Evolutionary conservation across 2,113 vertebrate species (phyloP), one percentile per base, ranked within the genome.

Genomic region (Columbina picui): DNA sequence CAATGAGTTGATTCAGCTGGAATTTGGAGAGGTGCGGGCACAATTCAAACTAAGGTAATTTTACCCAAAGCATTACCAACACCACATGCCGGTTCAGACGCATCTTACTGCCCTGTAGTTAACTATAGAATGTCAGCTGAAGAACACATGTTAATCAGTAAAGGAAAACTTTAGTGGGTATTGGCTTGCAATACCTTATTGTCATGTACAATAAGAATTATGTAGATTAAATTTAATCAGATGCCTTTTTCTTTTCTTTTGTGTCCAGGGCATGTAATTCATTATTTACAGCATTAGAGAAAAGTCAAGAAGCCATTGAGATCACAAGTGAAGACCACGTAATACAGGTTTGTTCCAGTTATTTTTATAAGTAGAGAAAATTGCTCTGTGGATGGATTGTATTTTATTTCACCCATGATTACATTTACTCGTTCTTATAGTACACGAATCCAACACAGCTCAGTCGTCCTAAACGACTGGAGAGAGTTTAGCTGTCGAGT

Each of bases 261-360:
- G 9, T 55, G 81, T 94, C 50, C 60, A 99, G 99, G 98, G 99
- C 99, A 74, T 99, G 99, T 95, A 99, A 99, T 96, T 98, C 99
- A 97, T 97, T 99, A 97, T 99, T 99, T 97, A 99, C 99, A 89
- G 99, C 99, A 64, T 95, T 99, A 97, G 99, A 99, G 96, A 99
- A 99, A 98, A 99, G 99, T 96, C 99, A 99, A 98, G 99, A 99
- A 98, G 99, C 99, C 97, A 98, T 99, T 96, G 99, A 99, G 98
- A 99, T 99, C 97, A 99, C 99, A 82, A 99, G 98, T 97, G 99
- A 99, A 98, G 98, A 99, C 97, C 99, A 99, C 94, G 95, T 99
- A 87, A 99, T 99, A 97, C 99, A 99, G 99, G 99, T 99, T 97
- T 56, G 98, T 98, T 93, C 56, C 55, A 74, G 47, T 61, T 55